phyloP scores from a whole-genome alignment of 92 coral and sea anemone species.

The Phenganax marumi region DNA sequence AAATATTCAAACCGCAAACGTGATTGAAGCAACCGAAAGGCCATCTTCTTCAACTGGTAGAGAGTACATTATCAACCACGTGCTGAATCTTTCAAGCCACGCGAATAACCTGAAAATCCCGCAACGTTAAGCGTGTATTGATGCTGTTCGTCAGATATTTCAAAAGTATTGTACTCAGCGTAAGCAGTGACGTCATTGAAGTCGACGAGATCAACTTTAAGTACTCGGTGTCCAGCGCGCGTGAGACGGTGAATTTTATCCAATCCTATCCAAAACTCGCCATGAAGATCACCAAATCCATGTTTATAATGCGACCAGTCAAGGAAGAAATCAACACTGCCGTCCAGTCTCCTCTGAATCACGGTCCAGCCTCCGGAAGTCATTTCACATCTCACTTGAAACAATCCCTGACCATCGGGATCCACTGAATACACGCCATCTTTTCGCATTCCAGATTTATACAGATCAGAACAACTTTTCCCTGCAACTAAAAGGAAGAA shows the following conservation, averaged over 20 bases:
- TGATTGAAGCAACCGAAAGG: too few relatives aligned
- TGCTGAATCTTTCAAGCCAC: too few relatives aligned
- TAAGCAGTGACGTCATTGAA: not conserved
- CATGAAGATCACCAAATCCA: slow-evolving; percentile 15
- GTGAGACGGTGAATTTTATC: slow-evolving; percentile 9
- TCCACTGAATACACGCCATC: slow-evolving; percentile 28
- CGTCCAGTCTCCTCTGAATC: slow-evolving; percentile 7
- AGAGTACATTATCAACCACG: too few relatives aligned
- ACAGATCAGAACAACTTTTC: slow-evolving; percentile 7
- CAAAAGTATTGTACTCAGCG: not conserved
- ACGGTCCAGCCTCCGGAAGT: slow-evolving; percentile 36
- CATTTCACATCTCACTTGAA: slow-evolving; percentile 28
- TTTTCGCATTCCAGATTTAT: not conserved
- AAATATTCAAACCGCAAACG: not conserved
- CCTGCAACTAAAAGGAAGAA: not conserved
- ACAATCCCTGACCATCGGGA: slow-evolving; percentile 24
- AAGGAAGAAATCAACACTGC: slow-evolving; percentile 17
- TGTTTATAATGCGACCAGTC: slow-evolving; percentile 10
- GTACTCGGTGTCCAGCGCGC: not conserved
- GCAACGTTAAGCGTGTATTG: not conserved
- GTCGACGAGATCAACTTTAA: not conserved
- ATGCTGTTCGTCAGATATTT: not conserved
- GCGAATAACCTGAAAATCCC: not conserved
- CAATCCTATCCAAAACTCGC: slow-evolving; percentile 19
- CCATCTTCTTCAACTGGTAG: too few relatives aligned